A percentile compares a stretch with the other conserved stretches of the same genome.
phyloP scores from a whole-genome alignment of 1,140 invertebrate genomes.

The Apis laboriosa region DNA sequence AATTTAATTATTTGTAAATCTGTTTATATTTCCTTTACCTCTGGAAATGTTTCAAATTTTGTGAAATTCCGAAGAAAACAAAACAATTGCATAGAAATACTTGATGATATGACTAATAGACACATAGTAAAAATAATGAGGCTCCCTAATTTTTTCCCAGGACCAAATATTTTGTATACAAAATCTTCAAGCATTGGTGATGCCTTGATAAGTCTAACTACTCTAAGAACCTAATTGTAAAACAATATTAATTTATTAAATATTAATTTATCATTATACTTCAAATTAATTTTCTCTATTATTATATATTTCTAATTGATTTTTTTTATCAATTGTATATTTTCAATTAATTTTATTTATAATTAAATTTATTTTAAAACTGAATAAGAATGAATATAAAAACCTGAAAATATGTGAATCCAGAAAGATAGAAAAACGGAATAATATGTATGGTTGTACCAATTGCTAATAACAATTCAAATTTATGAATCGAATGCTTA shows the following conservation, averaged over 20 bases:
- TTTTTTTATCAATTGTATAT: not conserved
- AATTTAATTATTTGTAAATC: not conserved
- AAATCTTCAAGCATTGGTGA: constrained; percentile 99
- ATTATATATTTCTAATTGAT: too few species aligned
- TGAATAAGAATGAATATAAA: constrained; percentile 42
- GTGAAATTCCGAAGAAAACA: constrained; percentile 96
- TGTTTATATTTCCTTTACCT: constrained; percentile 83
- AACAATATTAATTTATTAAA: constrained; percentile 5
- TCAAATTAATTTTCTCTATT: not conserved
- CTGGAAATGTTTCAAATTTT: constrained; percentile 99
- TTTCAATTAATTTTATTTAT: constrained; percentile 19
- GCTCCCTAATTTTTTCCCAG: constrained; percentile 98
- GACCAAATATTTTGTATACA: constrained; percentile 99
- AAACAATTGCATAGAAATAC: constrained; percentile 99
- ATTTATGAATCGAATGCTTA: constrained; percentile 98
- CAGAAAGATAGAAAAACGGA: constrained; percentile 94
- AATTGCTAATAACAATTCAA: constrained; percentile 96
- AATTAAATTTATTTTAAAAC: constrained; percentile 18
- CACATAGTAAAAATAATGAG: constrained; percentile 99
- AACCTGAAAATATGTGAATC: constrained; percentile 98
- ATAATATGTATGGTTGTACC: constrained; percentile 98
- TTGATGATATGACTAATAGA: constrained; percentile 98
- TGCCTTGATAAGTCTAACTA: constrained; percentile 98
- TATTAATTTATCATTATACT: not conserved
- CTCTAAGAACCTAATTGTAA: constrained; percentile 89